Base-by-base conservation (phyloP, 1,140 invertebrate species). In the Mamestra configurata region DNA sequence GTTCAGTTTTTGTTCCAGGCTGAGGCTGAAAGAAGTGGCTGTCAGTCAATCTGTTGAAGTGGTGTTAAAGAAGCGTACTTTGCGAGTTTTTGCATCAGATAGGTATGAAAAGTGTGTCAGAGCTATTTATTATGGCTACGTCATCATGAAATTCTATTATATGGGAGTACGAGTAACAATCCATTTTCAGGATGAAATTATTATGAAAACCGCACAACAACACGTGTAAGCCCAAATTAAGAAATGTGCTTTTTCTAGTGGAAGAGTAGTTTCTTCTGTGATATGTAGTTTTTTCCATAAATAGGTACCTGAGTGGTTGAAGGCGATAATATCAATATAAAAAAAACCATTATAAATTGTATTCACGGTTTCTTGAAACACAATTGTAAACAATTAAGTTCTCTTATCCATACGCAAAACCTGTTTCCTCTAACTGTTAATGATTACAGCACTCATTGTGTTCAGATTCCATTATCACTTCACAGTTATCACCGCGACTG, bases 391-490 rank as follows among this genome's bases (percentile, higher is more conserved):
- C 10, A 40, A 66, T 66, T 18, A 22, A 43, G 61, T 40, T 66
- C 35, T 20, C 20, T 5, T 66, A 35, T 13, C 0, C 11, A n/a
- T n/a, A n/a, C 35, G 20, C n/a, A 5, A 11, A 66, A 18, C 53
- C 51, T 64, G 24, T 37, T 64, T n/a, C 7, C 35, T 40, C 61
- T 66, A 13, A 66, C 61, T 22, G 35, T 66, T 66, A 40, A 40
- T 40, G 61, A 66, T 11, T 20, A 40, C 61, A 40, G 55, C 51
- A 4, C 61, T 40, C 35, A 40, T 11, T 40, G 61, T 66, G 35
- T 40, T 66, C n/a, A 11, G 15, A 40, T 40, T 40, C 22, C 61
- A 40, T 66, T 40, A 18, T 40, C 61, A 40, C 18, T 66, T 66
- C 7, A 10, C 40, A 40, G 7, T 40, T 22, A 40, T 22, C 24